Conservation (phyloP, 2,888 invertebrate species). For the Lysandra coridon region DNA sequence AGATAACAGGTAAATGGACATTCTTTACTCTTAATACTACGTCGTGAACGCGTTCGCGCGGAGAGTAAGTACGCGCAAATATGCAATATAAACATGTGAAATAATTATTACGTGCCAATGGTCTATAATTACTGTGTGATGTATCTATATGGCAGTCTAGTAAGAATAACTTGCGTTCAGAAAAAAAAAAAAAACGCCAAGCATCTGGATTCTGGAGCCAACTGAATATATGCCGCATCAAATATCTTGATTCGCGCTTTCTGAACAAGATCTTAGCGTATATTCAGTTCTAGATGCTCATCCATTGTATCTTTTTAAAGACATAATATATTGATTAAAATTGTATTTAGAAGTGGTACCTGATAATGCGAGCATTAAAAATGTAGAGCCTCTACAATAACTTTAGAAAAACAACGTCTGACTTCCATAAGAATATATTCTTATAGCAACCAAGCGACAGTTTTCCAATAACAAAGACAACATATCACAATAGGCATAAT, state of each 20-base stretch:
- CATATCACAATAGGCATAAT: conserved; percentile 20
- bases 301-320: too few relatives aligned
- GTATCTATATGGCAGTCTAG: too few relatives aligned
- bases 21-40: background rate
- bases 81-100: too few relatives aligned
- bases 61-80: too few relatives aligned
- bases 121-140: too few relatives aligned
- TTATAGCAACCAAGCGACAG: background rate
- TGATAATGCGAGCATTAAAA: background rate
- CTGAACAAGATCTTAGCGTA: background rate
- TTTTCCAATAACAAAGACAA: conserved; percentile 26
- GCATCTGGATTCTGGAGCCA: too few relatives aligned
- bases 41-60: background rate
- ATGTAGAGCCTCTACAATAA: background rate
- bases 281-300: background rate
- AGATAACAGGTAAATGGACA: background rate
- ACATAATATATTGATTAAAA: background rate
- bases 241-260: too few relatives aligned
- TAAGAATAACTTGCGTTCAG: too few relatives aligned
- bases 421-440: background rate
- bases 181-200: too few relatives aligned
- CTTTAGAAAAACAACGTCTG: background rate
- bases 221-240: too few relatives aligned
- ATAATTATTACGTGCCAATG: too few relatives aligned
- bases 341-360: background rate